These are phyloP conservation scores for Mimumesa dahlbomi DNA, from an alignment of 2,888 invertebrate species.

Conservation along the genomic window DNA sequence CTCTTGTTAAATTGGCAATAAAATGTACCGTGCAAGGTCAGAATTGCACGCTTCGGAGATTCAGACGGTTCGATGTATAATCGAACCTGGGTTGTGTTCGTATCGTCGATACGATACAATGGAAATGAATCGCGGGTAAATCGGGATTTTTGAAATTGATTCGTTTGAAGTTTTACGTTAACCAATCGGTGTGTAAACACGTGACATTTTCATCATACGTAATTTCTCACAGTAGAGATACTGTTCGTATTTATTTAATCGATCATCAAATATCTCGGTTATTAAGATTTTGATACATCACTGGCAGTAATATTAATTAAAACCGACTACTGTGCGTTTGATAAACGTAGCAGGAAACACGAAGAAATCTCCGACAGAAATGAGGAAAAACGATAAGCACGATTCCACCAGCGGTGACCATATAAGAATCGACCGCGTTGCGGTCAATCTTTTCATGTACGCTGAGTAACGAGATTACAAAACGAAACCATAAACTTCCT, in stretches of 20 bases:
- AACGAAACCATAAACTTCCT: not conserved
- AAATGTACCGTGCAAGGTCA: conserved; percentile 60
- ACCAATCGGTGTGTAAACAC: too few relatives aligned
- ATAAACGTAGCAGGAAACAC: not conserved
- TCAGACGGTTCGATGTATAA: conserved; percentile 28
- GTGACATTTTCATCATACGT: too few relatives aligned
- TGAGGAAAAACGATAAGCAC: conserved; percentile 37
- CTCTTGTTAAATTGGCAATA: conserved; percentile 60
- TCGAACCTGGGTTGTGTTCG: not conserved
- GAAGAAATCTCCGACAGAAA: conserved; percentile 38
- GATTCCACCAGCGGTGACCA: conserved; percentile 16
- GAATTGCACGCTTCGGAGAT: conserved; percentile 53
- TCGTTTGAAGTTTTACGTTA: too few relatives aligned
- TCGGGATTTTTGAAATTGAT: too few relatives aligned
- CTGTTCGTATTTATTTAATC: too few relatives aligned
- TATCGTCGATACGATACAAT: not conserved
- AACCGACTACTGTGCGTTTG: not conserved
- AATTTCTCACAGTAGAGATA: too few relatives aligned
- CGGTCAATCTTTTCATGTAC: not conserved
- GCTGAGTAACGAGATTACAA: not conserved
- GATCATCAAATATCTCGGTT: too few relatives aligned
- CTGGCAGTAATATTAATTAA: too few relatives aligned
- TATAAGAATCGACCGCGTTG: conserved; percentile 11
- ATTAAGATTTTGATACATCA: too few relatives aligned
- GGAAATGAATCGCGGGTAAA: too few relatives aligned